Evolutionary conservation across 2,888 invertebrate species (phyloP), one percentile per base, ranked within the genome.

Genomic region (Macrosoma leucophasiata): DNA sequence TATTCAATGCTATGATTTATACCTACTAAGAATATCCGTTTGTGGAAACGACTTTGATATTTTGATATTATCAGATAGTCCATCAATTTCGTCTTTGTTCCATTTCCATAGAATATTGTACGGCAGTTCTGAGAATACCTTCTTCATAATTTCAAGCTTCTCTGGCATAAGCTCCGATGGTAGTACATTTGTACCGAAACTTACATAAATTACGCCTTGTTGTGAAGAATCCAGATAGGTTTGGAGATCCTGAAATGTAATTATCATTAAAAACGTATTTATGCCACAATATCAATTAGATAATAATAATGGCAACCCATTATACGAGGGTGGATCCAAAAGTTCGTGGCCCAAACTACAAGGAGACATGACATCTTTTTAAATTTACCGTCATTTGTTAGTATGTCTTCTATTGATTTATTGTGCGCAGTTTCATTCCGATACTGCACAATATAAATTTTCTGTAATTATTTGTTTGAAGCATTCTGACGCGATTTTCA

Each of bases 61-160:
- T 33, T 48, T 55, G 0, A 74, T 59, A 34, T 73, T 73, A 4
- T 36, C 18, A 0, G 64, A 53, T 17, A 55, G 12, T 2, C 17
- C 36, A 2, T 46, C 46, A 24, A 64, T 39, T 17, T 38, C 39
- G 7, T 65, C 65, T 2, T 48, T 41, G 34, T 65, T 60, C 58
- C 58, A 66, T 46, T 67, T 72, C 59, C 61, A 66, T 8, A 75
- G 29, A 3, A 74, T 60, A n/a, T 58, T 52, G 34, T 69, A 69
- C 14, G 62, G 62, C 26, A 71, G 35, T 13, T 50, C 44, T 1
- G 56, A 50, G 32, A 75, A 60, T 6, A 58, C 64, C 10, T 48
- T 46, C 1, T 58, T 10, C n/a, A 72, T 46, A 1, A 41, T 36
- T 8, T 50, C 25, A 9, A 52, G 39, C 12, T 28, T 48, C 17